These are phyloP conservation scores for Bagarius yarrelli DNA, from an alignment of 2,113 vertebrate genomes.

Conservation along the genomic window DNA sequence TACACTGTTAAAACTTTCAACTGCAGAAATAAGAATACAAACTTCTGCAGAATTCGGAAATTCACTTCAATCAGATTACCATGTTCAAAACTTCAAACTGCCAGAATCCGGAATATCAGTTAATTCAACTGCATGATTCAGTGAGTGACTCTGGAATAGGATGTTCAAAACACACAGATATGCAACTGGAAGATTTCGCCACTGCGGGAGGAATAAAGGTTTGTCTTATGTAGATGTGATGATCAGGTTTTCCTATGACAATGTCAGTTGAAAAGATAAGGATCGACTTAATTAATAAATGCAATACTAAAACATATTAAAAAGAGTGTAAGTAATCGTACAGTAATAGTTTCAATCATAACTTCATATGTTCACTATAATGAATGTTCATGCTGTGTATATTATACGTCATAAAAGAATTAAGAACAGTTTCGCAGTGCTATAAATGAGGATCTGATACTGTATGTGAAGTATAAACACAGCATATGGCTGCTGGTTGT, in stretches of 20 bases:
- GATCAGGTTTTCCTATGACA: not conserved
- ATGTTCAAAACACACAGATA: too few relatives aligned
- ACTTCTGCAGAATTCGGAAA: too few relatives aligned
- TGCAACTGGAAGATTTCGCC: too few relatives aligned
- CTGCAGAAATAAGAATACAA: too few relatives aligned
- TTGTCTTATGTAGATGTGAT: too few relatives aligned
- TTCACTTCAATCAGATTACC: too few relatives aligned
- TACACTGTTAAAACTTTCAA: too few relatives aligned
- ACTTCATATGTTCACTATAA: not conserved
- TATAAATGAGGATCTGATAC: constrained; percentile 2
- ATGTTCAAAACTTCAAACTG: too few relatives aligned
- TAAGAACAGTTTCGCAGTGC: not conserved
- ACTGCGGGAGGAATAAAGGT: too few relatives aligned
- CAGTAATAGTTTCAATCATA: not conserved
- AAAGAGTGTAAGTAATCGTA: not conserved
- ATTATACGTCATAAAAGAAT: not conserved
- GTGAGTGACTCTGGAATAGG: too few relatives aligned
- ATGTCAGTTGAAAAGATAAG: not conserved
- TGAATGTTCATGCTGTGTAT: not conserved
- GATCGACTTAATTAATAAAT: not conserved
- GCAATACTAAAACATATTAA: not conserved
- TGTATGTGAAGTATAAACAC: not conserved
- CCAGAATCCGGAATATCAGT: too few relatives aligned
- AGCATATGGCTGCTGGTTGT: not conserved
- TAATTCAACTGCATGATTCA: too few relatives aligned